Evolutionary conservation across 2,888 invertebrate species (phyloP).

Genomic region (Cantharis rustica): DNA sequence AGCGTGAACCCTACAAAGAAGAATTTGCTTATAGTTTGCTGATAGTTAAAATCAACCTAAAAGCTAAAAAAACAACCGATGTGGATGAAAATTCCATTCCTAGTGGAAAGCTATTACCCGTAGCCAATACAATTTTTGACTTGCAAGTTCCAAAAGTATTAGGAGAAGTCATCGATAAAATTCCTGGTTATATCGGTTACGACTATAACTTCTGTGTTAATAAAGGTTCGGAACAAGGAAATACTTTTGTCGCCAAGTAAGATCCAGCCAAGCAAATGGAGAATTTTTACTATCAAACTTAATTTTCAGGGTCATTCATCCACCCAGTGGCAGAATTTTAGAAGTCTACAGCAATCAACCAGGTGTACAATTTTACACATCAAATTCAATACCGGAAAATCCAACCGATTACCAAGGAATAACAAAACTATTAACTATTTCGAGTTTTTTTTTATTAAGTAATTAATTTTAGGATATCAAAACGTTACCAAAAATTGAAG

Average conservation of each 20-base stretch:
- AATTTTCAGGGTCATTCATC: constrained; percentile 65
- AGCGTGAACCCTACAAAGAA: no score
- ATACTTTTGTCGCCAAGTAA: constrained; percentile 68
- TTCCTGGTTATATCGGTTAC: constrained; percentile 71
- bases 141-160: constrained; percentile 70
- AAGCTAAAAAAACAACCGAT: constrained; percentile 74
- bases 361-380: constrained; percentile 89
- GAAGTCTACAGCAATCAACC: constrained; percentile 87
- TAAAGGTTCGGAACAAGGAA: constrained; percentile 61
- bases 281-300: neutral
- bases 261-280: neutral
- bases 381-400: constrained; percentile 71
- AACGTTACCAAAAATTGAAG: constrained; percentile 57
- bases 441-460: neutral
- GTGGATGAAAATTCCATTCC: constrained; percentile 73
- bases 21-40: no score
- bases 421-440: neutral
- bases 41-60: no score
- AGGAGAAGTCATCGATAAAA: constrained; percentile 67
- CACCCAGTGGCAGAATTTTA: constrained; percentile 71
- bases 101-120: constrained; percentile 73
- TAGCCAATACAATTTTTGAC: constrained; percentile 75
- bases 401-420: constrained; percentile 40
- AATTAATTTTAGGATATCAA: constrained; percentile 25
- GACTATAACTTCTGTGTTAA: constrained; percentile 84